Evolutionary conservation across 2,888 invertebrate genomes (phyloP).

Genomic region (Plagodis dolabraria): DNA sequence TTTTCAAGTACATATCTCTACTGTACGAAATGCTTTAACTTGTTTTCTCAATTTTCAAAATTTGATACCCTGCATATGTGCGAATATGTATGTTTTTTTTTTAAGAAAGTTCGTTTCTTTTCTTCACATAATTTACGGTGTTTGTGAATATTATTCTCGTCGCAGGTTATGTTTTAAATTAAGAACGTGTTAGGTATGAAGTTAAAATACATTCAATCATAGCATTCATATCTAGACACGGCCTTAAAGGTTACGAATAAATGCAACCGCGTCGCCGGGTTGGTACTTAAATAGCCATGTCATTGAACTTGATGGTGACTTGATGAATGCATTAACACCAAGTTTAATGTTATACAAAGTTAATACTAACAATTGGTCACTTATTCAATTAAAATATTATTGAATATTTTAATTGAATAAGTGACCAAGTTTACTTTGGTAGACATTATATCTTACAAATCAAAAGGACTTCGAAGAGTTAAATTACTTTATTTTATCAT

Average conservation of each 20-base stretch:
- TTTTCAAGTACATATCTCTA: conserved; percentile 18
- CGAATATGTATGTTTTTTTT: conserved; percentile 25
- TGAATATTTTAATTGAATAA: too few relatives aligned
- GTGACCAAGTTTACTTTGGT: too few relatives aligned
- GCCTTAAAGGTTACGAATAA: conserved; percentile 57
- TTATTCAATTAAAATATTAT: too few relatives aligned
- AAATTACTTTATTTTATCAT: too few relatives aligned
- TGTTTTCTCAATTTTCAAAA: conserved; percentile 12
- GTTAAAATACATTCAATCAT: too few relatives aligned
- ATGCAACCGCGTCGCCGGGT: conserved; percentile 55
- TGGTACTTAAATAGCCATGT: conserved; percentile 62
- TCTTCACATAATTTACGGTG: conserved; percentile 1
- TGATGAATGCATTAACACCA: conserved; percentile 47
- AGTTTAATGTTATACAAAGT: conserved; percentile 21
- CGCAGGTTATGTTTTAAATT: background rate
- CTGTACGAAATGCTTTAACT: conserved; percentile 14
- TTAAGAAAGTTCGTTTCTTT: conserved; percentile 10
- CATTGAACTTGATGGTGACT: conserved; percentile 73
- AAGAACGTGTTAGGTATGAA: background rate
- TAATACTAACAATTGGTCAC: conserved; percentile 2
- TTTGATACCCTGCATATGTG: conserved; percentile 23
- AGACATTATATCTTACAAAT: too few relatives aligned
- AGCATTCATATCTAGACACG: conserved; percentile 18
- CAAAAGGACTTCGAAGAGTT: too few relatives aligned
- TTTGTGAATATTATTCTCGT: conserved; percentile 3